Conservation (phyloP, 2,888 invertebrate species). For the Brachypalpus laphriformis region DNA sequence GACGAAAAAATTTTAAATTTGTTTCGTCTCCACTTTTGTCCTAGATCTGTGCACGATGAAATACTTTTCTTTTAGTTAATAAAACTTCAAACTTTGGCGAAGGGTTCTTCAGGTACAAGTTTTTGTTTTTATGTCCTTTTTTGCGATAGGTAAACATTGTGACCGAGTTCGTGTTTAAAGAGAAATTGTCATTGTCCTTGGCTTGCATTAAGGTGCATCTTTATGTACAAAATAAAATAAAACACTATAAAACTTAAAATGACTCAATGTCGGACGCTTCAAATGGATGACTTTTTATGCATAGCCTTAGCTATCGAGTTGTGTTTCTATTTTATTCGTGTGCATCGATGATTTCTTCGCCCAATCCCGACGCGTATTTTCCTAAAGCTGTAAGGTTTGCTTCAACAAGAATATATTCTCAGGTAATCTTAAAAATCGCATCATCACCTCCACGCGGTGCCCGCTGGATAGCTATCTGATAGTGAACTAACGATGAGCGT, state of each 20-base stretch:
- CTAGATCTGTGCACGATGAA: not conserved
- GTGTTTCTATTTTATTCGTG: too few relatives aligned
- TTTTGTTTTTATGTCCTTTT: not conserved
- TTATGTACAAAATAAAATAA: not conserved
- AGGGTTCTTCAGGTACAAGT: not conserved
- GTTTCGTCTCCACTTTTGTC: slow-evolving; percentile 8
- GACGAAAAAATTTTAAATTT: slow-evolving; percentile 32
- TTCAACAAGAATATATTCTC: too few relatives aligned
- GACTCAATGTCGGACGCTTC: not conserved
- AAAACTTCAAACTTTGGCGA: not conserved
- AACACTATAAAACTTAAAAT: not conserved
- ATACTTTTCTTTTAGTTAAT: slow-evolving; percentile 25
- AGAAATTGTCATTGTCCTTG: slow-evolving; percentile 18
- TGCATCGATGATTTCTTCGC: too few relatives aligned
- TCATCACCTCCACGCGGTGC: too few relatives aligned
- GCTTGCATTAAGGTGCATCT: not conserved
- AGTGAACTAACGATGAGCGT: too few relatives aligned
- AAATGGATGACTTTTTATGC: not conserved
- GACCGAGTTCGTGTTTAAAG: not conserved
- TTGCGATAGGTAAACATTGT: not conserved
- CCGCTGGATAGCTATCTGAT: too few relatives aligned
- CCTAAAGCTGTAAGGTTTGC: too few relatives aligned
- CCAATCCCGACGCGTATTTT: not conserved
- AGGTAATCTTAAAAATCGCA: too few relatives aligned
- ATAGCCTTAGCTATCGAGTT: too few relatives aligned